These are phyloP conservation scores for Oreochromis aureus DNA, from an alignment of 2,113 vertebrate genomes.

Conservation along the genomic window DNA sequence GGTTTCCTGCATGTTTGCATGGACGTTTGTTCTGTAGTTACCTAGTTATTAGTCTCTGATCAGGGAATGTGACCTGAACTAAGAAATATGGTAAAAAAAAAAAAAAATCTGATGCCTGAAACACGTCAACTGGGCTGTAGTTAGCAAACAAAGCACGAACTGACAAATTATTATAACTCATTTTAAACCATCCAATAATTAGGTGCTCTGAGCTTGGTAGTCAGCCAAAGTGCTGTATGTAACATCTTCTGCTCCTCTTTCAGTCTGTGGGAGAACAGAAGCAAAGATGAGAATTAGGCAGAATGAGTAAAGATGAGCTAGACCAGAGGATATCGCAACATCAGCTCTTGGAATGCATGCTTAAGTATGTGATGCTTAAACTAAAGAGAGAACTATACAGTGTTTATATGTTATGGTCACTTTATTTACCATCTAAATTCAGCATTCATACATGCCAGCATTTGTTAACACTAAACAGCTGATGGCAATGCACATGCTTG, in stretches of 20 bases:
- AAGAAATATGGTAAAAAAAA: neutral
- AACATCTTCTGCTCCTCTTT: neutral
- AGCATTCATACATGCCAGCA: neutral
- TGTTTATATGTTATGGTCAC: neutral
- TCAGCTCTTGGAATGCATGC: neutral
- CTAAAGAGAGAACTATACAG: neutral
- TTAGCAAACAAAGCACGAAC: neutral
- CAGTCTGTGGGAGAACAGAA: neutral
- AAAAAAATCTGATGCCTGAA: neutral
- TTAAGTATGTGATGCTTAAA: neutral
- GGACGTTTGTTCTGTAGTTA: neutral
- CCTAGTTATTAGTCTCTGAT: neutral
- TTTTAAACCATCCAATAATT: neutral
- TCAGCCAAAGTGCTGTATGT: neutral
- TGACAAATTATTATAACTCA: neutral
- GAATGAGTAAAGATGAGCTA: neutral
- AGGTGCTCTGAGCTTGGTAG: neutral
- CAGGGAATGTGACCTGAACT: neutral
- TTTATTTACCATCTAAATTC: neutral
- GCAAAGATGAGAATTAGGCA: neutral
- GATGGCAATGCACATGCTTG: neutral
- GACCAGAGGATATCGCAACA: neutral
- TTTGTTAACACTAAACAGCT: neutral
- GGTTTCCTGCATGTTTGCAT: neutral
- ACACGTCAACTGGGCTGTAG: neutral